These are phyloP conservation scores for Cabera pusaria DNA, from an alignment of 2,888 invertebrate species.

Conservation along the genomic window DNA sequence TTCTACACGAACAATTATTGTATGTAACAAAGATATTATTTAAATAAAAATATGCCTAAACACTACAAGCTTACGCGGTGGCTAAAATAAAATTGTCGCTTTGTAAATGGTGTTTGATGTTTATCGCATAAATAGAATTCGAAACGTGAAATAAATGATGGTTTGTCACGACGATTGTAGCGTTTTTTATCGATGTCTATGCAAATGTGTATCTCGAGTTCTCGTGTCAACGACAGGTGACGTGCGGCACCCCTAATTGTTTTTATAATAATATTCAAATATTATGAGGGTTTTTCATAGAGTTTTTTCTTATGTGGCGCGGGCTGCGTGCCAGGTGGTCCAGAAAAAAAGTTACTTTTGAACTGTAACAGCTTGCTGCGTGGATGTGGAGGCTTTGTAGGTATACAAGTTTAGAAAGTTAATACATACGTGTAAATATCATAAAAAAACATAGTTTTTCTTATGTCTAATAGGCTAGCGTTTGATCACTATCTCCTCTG, in stretches of 20 bases:
- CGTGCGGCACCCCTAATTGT: conserved; percentile 79
- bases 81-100: conserved; percentile 11
- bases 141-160: conserved; percentile 29
- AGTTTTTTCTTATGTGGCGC: conserved; percentile 69
- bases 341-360: conserved; percentile 62
- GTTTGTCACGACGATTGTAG: conserved; percentile 33
- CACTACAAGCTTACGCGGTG: too few relatives aligned
- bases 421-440: too few relatives aligned
- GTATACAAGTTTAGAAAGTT: conserved; percentile 4
- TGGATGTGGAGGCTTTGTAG: too few relatives aligned
- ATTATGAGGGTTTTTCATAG: conserved; percentile 73
- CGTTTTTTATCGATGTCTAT: conserved; percentile 62
- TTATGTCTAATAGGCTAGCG: too few relatives aligned
- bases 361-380: conserved; percentile 65
- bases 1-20: too few relatives aligned
- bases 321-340: conserved; percentile 81
- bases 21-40: too few relatives aligned
- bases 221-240: conserved; percentile 81
- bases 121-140: conserved; percentile 25
- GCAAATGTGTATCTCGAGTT: conserved; percentile 79
- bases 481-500: too few relatives aligned
- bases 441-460: too few relatives aligned
- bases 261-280: conserved; percentile 82
- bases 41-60: too few relatives aligned
- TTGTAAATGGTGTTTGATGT: conserved; percentile 18